Evolutionary conservation across 2,113 vertebrate genomes (phyloP).

Genomic region (Rousettus leschenaultii): DNA sequence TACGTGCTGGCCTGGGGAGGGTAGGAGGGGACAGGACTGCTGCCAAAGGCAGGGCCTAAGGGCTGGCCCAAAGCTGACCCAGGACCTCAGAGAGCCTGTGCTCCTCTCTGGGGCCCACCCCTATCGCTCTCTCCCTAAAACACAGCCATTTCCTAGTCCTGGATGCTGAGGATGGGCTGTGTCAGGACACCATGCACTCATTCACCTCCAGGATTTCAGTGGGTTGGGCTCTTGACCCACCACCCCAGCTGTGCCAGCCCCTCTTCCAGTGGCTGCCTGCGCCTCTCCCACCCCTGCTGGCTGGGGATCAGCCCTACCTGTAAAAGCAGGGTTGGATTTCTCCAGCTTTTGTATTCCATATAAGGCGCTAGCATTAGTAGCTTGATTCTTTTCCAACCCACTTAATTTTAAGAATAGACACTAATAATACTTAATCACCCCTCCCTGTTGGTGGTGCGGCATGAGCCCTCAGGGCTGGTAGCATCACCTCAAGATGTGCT

Average conservation of each 20-base stretch:
- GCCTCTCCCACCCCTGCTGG: neutral
- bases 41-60: neutral
- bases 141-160: neutral
- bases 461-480: neutral
- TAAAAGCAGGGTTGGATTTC: neutral
- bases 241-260: too few relatives aligned
- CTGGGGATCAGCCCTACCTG: neutral
- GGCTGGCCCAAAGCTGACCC: too few relatives aligned
- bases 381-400: slow-evolving; percentile 72
- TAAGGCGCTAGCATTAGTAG: slow-evolving; percentile 70
- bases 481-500: neutral
- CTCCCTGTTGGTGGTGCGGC: slow-evolving; percentile 53
- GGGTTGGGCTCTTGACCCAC: neutral
- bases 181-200: neutral
- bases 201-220: neutral
- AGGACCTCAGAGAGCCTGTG: neutral
- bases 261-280: neutral
- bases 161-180: neutral
- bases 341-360: slow-evolving; percentile 33
- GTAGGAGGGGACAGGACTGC: neutral
- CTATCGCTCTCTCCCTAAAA: neutral
- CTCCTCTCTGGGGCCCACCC: neutral
- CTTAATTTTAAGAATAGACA: slow-evolving; percentile 81
- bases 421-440: slow-evolving; percentile 80
- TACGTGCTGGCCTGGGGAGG: neutral